A percentile compares a stretch with the other conserved stretches of the same genome.
Conservation (phyloP, 2,888 invertebrate genomes). For the Pammene fasciana region DNA sequence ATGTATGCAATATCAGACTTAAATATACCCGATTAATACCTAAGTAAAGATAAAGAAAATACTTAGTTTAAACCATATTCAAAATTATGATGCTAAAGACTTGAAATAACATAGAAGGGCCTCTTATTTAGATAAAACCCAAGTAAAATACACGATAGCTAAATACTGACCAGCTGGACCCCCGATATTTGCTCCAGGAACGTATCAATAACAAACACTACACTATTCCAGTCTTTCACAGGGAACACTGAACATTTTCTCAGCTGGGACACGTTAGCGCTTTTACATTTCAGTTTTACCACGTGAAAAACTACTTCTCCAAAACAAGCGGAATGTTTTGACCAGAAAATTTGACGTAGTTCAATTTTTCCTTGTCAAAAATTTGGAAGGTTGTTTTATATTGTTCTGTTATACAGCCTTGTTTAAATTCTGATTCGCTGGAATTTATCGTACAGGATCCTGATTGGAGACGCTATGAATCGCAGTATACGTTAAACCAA, state of each 20-base stretch:
- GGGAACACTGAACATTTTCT: slow-evolving; percentile 46
- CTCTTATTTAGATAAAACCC: slow-evolving; percentile 48
- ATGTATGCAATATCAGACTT: background rate
- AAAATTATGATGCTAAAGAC: background rate
- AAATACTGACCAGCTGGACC: slow-evolving; percentile 66
- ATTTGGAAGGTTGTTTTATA: slow-evolving; percentile 45
- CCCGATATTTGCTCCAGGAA: slow-evolving; percentile 53
- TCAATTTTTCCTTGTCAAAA: slow-evolving; percentile 51
- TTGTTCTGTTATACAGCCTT: slow-evolving; percentile 44
- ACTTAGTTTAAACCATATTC: slow-evolving; percentile 1
- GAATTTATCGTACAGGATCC: background rate
- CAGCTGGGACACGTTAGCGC: slow-evolving; percentile 26
- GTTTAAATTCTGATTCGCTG: background rate
- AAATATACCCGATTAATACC: background rate
- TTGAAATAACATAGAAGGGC: slow-evolving; percentile 41
- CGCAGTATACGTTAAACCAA: slow-evolving; percentile 6
- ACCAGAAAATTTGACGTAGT: slow-evolving; percentile 53
- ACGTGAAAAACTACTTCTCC: slow-evolving; percentile 47
- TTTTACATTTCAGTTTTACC: slow-evolving; percentile 45
- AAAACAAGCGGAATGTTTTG: slow-evolving; percentile 73
- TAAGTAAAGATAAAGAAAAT: background rate
- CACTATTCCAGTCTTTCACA: slow-evolving; percentile 51
- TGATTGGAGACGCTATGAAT: slow-evolving; percentile 2
- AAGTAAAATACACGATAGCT: slow-evolving; percentile 47
- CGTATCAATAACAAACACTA: slow-evolving; percentile 51